Evolutionary conservation across 2,888 invertebrate genomes (phyloP), one percentile per base, ranked within the genome.

Genomic region (Drosophila paranaensis): DNA sequence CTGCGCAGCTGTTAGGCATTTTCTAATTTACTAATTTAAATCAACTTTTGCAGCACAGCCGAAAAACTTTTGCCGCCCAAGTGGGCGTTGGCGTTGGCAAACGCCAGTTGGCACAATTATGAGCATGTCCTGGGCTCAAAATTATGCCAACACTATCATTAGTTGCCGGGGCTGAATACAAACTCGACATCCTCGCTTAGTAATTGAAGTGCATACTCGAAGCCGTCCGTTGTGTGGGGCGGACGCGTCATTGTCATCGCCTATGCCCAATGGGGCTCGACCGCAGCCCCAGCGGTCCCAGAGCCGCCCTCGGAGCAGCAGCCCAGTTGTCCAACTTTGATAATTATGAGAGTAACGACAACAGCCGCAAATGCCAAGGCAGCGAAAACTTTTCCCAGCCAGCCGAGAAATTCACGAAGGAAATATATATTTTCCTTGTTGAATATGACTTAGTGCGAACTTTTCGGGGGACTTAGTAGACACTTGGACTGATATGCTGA

Each of bases 21-120:
- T 77, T 83, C 89, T 77, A 88, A 87, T 86, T 86, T 81, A 81
- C 87, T 86, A 81, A 85, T 88, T 86, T 83, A 77, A 83, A 88
- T 71, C 79, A 88, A 88, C 88, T 87, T 84, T 84, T 76, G 61
- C 45, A 55, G 37, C 39, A 51, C 43, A 35, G 53, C 48, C 65
- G 56, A 60, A 74, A 70, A 66, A 48, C 62, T 75, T 68, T 53
- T 54, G 48, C n/a, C 16, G 40, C 46, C 56, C 63, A 74, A 75
- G 39, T 81, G 74, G 74, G 48, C 33, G 42, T 81, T 75, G 74
- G 48, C 33, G 42, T 81, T 75, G 74, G 48, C 33, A 56, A 74
- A 54, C 67, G 73, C 61, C 76, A 76, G 76, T 74, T 64, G 42
- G 61, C 58, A 60, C 68, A 68, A 79, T 85, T 88, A 85, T 77